Conservation (phyloP, 2,888 invertebrate genomes). For the Ganaspis brasiliensis region DNA sequence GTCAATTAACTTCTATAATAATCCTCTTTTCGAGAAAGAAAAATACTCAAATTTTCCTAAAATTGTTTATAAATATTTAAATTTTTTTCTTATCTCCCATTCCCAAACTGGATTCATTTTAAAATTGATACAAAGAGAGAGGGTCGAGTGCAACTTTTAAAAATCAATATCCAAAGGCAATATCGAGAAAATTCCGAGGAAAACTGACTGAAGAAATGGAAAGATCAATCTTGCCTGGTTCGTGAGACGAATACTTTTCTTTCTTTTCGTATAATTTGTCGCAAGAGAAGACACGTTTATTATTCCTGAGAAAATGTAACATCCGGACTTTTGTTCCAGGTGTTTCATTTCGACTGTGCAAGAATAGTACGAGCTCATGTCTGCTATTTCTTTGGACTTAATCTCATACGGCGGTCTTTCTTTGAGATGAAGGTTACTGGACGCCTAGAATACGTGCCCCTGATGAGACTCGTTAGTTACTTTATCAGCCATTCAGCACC, state of each 20-base stretch:
- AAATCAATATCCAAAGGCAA: background rate
- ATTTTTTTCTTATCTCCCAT: background rate
- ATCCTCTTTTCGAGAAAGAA: too few species aligned
- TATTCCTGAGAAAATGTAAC: constrained; percentile 31
- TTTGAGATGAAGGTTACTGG: constrained; percentile 34
- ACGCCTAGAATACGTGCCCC: constrained; percentile 15
- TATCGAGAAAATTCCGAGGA: background rate
- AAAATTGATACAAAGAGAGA: background rate
- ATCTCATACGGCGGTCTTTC: constrained; percentile 5
- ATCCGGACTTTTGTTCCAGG: constrained; percentile 7
- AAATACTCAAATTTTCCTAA: too few species aligned
- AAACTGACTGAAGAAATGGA: background rate
- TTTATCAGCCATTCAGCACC: constrained; percentile 50
- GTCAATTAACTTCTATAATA: too few species aligned
- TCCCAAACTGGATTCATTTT: background rate
- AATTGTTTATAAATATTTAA: too few species aligned
- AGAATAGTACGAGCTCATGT: constrained; percentile 1
- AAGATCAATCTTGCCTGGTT: constrained; percentile 12
- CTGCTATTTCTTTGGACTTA: background rate
- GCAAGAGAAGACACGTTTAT: constrained; percentile 5
- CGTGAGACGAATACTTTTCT: background rate
- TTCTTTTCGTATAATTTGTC: constrained; percentile 29
- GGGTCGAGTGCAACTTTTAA: background rate
- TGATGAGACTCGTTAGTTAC: constrained; percentile 54
- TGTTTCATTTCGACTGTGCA: constrained; percentile 18